Evolutionary conservation across 2,113 vertebrate species (phyloP).

Genomic region (Indicator indicator): DNA sequence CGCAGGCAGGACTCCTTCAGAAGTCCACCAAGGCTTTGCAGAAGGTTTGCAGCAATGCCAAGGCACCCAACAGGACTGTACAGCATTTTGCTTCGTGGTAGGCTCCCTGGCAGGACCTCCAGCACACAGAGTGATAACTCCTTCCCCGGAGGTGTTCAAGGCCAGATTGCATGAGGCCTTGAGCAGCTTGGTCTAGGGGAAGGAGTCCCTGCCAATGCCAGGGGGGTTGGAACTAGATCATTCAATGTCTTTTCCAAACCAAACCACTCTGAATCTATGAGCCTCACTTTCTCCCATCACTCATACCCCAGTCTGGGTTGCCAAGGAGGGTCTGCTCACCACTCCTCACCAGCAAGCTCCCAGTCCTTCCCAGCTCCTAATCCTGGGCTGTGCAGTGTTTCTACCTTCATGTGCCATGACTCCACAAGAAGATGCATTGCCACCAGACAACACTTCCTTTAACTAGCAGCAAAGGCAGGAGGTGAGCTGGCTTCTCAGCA

Average conservation of each 20-base stretch:
- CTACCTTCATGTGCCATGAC: rapidly evolving
- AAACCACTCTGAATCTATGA: no score
- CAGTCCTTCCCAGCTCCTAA: neutral
- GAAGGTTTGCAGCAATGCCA: rapidly evolving
- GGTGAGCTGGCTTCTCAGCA: neutral
- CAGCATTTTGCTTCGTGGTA: rapidly evolving
- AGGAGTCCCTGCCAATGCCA: no score
- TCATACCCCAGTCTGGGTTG: no score
- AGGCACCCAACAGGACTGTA: neutral
- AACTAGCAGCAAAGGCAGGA: neutral
- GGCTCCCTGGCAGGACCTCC: neutral
- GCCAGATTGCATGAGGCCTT: no score
- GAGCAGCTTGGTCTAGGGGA: no score
- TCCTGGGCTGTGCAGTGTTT: rapidly evolving
- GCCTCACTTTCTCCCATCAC: neutral
- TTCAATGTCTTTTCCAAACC: no score
- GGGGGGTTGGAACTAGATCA: no score
- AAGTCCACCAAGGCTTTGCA: rapidly evolving
- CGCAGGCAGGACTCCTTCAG: rapidly evolving
- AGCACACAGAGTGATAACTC: neutral
- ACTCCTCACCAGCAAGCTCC: neutral
- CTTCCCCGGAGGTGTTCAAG: no score
- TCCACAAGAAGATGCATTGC: rapidly evolving
- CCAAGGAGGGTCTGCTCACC: neutral
- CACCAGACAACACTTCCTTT: neutral